Percentiles rank a stretch among this genome's conserved stretches.
These are phyloP conservation scores for Cyrtorhinus lividipennis DNA, from an alignment of 1,140 invertebrate genomes.

Conservation along the genomic window DNA sequence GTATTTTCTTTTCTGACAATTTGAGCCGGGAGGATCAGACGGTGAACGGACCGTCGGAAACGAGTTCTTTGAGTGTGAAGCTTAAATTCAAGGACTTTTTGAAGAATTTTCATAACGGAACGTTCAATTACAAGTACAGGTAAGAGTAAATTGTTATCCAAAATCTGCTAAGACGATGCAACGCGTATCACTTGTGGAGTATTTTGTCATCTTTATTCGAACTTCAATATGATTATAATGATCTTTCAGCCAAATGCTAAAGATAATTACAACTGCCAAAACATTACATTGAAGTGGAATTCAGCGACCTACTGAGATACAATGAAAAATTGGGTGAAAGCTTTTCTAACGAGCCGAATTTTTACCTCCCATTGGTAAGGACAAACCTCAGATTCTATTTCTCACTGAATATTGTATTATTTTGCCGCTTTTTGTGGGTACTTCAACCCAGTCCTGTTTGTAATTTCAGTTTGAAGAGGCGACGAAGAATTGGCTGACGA, in stretches of 20 bases:
- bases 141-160: constrained; percentile 31
- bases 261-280: constrained; percentile 79
- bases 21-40: constrained; percentile 48
- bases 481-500: constrained; percentile 96
- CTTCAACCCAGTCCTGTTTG: too few relatives aligned
- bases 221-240: too few relatives aligned
- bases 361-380: constrained; percentile 70
- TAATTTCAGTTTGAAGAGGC: constrained; percentile 85
- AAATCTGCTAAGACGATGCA: too few relatives aligned
- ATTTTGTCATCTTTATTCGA: too few relatives aligned
- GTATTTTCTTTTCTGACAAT: constrained; percentile 87
- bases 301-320: constrained; percentile 89
- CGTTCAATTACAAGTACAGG: constrained; percentile 95
- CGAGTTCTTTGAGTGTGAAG: constrained; percentile 41
- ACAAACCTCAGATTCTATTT: too few relatives aligned
- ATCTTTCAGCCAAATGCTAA: constrained; percentile 38
- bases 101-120: constrained; percentile 86
- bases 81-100: constrained; percentile 94
- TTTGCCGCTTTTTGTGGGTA: too few relatives aligned
- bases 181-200: too few relatives aligned
- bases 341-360: constrained; percentile 79
- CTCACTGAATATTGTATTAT: not conserved
- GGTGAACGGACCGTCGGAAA: constrained; percentile 50
- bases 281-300: constrained; percentile 81
- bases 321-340: constrained; percentile 90